Evolutionary conservation across 2,113 vertebrate genomes (phyloP), one percentile per base, ranked within the genome.

Genomic region (Brienomyrus brachyistius): DNA sequence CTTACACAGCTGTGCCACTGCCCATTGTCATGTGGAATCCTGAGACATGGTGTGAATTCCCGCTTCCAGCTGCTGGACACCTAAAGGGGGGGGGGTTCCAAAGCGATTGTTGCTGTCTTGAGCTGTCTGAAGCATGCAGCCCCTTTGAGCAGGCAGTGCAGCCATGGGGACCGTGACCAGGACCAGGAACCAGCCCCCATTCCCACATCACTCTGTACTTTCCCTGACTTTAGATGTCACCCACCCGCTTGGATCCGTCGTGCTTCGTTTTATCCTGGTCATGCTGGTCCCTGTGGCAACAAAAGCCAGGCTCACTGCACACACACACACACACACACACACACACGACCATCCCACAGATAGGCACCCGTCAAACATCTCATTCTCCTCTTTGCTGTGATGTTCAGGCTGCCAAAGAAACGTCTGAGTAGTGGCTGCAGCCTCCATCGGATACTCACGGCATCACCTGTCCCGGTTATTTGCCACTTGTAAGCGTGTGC

Each of bases 321-420:
- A 89, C 93, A 52, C 51, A 52, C 51, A 52, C 51, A 50, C 35
- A 27, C n/a, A 21, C 5, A 21, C 93, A 90, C 92, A 95, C 54
- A 59, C 54, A 59, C 56, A n/a, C 21, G 10, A 27, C 9, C 62
- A 27, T 27, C n/a, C n/a, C 88, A 47, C 23, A 84, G 35, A n/a
- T 43, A 91, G 88, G 88, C 82, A 92, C 89, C 89, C 23, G 88
- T 90, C 90, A 94, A 31, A 56, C 17, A 54, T 85, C 91, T 90
- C 21, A 91, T 92, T 90, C 56, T 31, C 90, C 88, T 91, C 83
- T 91, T 94, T 90, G 91, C 85, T 89, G 89, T 91, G 86, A 92
- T 92, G 90, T 95, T 95, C 95, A 96, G 94, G 92, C 93, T 94
- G 94, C 94, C 92, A 87, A 77, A 91, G 87, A 89, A 35, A 77